Evolutionary conservation across 2,888 invertebrate genomes (phyloP), one percentile per base, ranked within the genome.

Genomic region (Pecten maximus): DNA sequence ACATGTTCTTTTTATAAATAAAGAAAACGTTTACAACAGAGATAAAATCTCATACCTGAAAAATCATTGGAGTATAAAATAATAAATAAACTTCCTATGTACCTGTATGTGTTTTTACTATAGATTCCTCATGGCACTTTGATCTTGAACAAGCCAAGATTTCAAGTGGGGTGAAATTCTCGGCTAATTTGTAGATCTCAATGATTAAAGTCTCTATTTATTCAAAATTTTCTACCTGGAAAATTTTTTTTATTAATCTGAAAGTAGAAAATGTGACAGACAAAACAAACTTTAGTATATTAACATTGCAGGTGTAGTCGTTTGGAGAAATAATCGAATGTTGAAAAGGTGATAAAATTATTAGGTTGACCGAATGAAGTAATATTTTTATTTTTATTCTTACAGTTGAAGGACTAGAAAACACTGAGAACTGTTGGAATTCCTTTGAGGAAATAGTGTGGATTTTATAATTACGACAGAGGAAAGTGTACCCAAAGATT

Each of bases 221-320:
- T 74, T 74, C 12, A 35, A 74, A 74, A 74, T 74, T 74, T 74
- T 74, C 74, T 74, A 6, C 54, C 3, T 35, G 74, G 35, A 74
- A 35, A 35, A 0, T 35, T 74, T 35, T 28, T 35, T 54, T 54
- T 19, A 54, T 35, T 74, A 35, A 74, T 74, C 35, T 35, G 74
- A 74, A 74, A 74, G 35, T 74, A 74, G 74, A 74, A 74, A 74
- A 74, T 35, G 74, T 74, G 28, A 74, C 74, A 28, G 15, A 74
- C 35, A 35, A 35, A 35, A 35, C n/a, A n/a, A n/a, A n/a, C n/a
- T n/a, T 74, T 2, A 35, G 74, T 19, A 35, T 28, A 74, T 8
- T 35, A 74, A 28, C 35, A 35, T 35, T 74, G 35, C 74, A 74
- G 74, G 74, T 74, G 28, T 74, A 44, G 44, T 35, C 23, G 35